Evolutionary conservation across 2,888 invertebrate genomes (phyloP).

Genomic region (Caenorhabditis sinica): DNA sequence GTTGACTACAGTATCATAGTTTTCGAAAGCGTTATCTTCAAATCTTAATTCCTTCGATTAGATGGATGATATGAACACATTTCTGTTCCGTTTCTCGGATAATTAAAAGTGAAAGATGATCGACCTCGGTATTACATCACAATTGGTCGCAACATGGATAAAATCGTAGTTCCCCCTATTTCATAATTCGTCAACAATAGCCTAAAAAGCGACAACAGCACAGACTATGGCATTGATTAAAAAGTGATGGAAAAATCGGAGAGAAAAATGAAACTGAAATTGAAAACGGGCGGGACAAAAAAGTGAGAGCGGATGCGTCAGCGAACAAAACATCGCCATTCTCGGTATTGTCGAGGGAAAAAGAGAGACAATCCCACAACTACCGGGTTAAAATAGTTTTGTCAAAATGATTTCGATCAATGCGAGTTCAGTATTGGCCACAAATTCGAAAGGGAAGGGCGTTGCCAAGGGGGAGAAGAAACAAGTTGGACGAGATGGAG

Average conservation of each 20-base stretch:
- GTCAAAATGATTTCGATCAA: constrained; percentile 51
- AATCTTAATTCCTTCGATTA: too few relatives aligned
- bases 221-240: background rate
- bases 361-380: constrained; percentile 1
- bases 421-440: constrained; percentile 27
- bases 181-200: constrained; percentile 15
- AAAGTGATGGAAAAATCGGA: background rate
- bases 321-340: constrained; percentile 45
- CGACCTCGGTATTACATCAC: too few relatives aligned
- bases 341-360: constrained; percentile 6
- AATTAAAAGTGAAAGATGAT: too few relatives aligned
- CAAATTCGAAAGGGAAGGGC: constrained; percentile 37
- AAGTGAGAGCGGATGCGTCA: constrained; percentile 36
- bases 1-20: too few relatives aligned
- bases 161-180: background rate
- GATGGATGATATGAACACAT: too few relatives aligned
- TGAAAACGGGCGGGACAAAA: constrained; percentile 33
- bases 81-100: too few relatives aligned
- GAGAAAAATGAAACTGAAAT: constrained; percentile 49
- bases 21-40: too few relatives aligned
- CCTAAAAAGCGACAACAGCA: constrained; percentile 1
- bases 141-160: background rate
- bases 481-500: constrained; percentile 42
- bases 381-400: constrained; percentile 26
- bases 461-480: constrained; percentile 30